Evolutionary conservation across 2,797 vertebrate genomes (phyloP).

Genomic region (Lacerta agilis): DNA sequence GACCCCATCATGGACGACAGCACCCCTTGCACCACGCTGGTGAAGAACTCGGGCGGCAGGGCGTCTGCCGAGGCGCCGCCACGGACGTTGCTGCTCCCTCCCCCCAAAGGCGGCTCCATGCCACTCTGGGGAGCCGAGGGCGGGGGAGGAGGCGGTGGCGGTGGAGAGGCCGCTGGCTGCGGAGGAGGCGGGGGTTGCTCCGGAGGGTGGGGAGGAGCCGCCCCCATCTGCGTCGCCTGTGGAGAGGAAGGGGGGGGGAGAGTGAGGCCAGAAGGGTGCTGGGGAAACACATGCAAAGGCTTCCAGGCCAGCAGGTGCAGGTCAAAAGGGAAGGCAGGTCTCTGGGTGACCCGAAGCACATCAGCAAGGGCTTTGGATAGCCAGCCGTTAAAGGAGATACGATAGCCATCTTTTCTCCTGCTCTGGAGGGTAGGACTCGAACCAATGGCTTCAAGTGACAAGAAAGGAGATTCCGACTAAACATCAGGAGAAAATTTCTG

Average conservation of each 20-base stretch:
- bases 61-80: constrained; percentile 69
- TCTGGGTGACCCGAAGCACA: too few species aligned
- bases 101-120: constrained; percentile 14
- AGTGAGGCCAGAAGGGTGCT: background rate
- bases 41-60: constrained; percentile 89
- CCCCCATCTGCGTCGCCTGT: constrained; percentile 31
- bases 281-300: too few species aligned
- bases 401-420: too few species aligned
- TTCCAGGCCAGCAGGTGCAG: too few species aligned
- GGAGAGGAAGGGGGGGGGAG: background rate
- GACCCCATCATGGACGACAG: constrained; percentile 91
- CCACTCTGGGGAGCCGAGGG: constrained; percentile 43
- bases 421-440: too few species aligned
- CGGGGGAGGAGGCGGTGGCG: constrained; percentile 12
- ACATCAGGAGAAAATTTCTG: too few species aligned
- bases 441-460: too few species aligned
- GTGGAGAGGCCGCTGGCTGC: background rate
- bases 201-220: background rate
- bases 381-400: too few species aligned
- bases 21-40: constrained; percentile 90
- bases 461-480: too few species aligned
- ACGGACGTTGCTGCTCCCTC: constrained; percentile 49
- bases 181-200: background rate
- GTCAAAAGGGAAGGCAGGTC: too few species aligned
- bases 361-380: too few species aligned